phyloP scores from a whole-genome alignment of 2,113 vertebrate species.

The Pygoscelis antarcticus region DNA sequence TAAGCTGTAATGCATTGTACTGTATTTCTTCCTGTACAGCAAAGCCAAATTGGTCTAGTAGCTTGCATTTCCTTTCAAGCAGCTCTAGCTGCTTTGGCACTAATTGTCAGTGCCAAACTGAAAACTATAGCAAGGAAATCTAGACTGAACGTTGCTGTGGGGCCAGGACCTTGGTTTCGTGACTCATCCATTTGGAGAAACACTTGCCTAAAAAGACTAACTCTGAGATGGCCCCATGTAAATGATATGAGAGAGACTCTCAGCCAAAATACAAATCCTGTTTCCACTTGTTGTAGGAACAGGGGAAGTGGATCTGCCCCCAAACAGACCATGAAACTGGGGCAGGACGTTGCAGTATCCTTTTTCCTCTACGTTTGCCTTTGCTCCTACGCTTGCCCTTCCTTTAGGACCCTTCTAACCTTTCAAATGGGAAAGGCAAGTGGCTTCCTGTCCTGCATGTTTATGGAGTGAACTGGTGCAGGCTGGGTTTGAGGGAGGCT shows the following conservation, averaged over 20 bases:
- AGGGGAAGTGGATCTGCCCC: constrained; percentile 61
- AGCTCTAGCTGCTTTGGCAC: constrained; percentile 13
- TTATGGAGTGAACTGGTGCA: constrained; percentile 35
- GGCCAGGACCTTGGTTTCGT: constrained; percentile 35
- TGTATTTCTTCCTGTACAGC: constrained; percentile 13
- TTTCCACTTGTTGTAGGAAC: constrained; percentile 61
- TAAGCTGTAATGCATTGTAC: background rate
- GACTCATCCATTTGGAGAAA: constrained; percentile 49
- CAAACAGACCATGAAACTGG: background rate
- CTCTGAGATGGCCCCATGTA: background rate
- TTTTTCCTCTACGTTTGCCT: constrained; percentile 63
- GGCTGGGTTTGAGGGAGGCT: constrained; percentile 26
- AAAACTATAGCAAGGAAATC: constrained; percentile 41
- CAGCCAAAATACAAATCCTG: constrained; percentile 52
- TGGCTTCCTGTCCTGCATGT: constrained; percentile 50
- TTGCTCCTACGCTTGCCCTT: constrained; percentile 60
- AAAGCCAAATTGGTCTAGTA: background rate
- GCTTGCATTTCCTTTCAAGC: constrained; percentile 8
- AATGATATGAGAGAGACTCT: background rate
- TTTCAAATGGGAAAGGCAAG: constrained; percentile 60
- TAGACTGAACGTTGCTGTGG: background rate
- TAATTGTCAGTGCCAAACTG: background rate
- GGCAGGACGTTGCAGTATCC: constrained; percentile 56
- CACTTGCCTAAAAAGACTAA: background rate
- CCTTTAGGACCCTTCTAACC: constrained; percentile 61